A percentile compares a stretch with the other conserved stretches of the same genome.
Evolutionary conservation across 2,797 vertebrate genomes (phyloP).

Genomic region (Avahi laniger): DNA sequence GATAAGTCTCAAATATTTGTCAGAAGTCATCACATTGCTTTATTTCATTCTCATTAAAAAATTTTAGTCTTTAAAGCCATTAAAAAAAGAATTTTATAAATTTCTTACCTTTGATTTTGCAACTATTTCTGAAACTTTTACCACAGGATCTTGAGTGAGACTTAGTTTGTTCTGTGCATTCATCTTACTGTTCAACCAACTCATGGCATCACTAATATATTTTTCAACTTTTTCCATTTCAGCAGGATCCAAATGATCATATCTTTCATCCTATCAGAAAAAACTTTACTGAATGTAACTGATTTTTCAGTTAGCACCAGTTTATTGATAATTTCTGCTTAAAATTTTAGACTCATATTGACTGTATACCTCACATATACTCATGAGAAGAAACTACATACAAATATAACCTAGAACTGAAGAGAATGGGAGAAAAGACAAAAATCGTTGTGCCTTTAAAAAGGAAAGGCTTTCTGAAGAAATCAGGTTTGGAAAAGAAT

Average conservation of each 20-base stretch:
- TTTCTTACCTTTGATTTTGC: constrained; percentile 92
- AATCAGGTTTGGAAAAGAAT: constrained; percentile 15
- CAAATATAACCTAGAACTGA: background rate
- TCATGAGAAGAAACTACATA: constrained; percentile 18
- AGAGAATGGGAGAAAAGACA: background rate
- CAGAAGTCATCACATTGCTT: background rate
- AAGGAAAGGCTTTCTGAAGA: constrained; percentile 32
- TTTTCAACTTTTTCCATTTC: constrained; percentile 93
- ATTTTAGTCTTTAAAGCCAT: background rate
- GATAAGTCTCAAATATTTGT: background rate
- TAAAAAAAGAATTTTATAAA: background rate
- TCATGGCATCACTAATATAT: constrained; percentile 90
- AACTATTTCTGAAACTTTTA: constrained; percentile 95
- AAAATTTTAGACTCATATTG: background rate
- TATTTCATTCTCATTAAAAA: constrained; percentile 33
- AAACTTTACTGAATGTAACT: background rate
- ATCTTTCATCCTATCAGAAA: constrained; percentile 91
- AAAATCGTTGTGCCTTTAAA: background rate
- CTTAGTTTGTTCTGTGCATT: constrained; percentile 93
- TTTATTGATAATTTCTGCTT: constrained; percentile 35
- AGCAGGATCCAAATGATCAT: constrained; percentile 89
- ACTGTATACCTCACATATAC: background rate
- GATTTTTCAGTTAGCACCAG: background rate
- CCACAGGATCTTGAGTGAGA: constrained; percentile 92
- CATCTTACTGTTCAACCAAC: constrained; percentile 95